A percentile compares a stretch with the other conserved stretches of the same genome.
These are phyloP conservation scores for Oreonectes daqikongensis DNA, from an alignment of 2,797 vertebrate species.

Conservation along the genomic window DNA sequence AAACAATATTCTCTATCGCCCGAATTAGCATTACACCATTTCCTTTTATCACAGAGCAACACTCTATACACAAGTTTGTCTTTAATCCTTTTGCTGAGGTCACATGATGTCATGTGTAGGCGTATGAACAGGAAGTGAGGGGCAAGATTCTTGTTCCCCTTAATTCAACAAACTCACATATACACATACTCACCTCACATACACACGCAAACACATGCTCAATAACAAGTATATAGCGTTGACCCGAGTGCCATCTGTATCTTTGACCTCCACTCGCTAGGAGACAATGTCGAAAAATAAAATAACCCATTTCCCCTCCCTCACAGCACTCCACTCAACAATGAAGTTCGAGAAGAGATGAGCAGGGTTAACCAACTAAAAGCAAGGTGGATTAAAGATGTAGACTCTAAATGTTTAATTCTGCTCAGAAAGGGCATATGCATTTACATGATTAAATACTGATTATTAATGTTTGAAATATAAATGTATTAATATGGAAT, in stretches of 20 bases:
- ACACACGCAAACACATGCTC: constrained; percentile 16
- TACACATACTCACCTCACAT: constrained; percentile 23
- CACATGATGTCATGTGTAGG: constrained; percentile 47
- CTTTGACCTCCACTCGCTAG: constrained; percentile 28
- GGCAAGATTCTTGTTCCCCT: constrained; percentile 12
- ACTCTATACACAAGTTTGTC: constrained; percentile 16
- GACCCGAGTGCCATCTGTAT: constrained; percentile 11
- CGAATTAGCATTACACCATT: constrained; percentile 40
- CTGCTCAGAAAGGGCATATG: neutral
- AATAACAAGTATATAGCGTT: constrained; percentile 32
- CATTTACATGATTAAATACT: no score
- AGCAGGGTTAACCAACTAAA: constrained; percentile 3
- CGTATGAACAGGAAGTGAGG: constrained; percentile 24
- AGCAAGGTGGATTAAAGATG: neutral
- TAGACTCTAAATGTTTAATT: neutral
- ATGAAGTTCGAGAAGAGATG: neutral
- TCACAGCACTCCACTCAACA: neutral
- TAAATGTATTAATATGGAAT: neutral
- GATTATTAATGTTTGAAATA: neutral
- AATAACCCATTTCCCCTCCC: constrained; percentile 18
- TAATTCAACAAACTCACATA: constrained; percentile 22
- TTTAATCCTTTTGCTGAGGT: constrained; percentile 35
- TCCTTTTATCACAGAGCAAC: constrained; percentile 34
- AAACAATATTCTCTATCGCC: constrained; percentile 14
- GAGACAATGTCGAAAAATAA: constrained; percentile 39